Percentiles rank a stretch among this genome's conserved stretches.
Conservation (phyloP, 1,140 invertebrate genomes). For the Drosophila paulistorum region DNA sequence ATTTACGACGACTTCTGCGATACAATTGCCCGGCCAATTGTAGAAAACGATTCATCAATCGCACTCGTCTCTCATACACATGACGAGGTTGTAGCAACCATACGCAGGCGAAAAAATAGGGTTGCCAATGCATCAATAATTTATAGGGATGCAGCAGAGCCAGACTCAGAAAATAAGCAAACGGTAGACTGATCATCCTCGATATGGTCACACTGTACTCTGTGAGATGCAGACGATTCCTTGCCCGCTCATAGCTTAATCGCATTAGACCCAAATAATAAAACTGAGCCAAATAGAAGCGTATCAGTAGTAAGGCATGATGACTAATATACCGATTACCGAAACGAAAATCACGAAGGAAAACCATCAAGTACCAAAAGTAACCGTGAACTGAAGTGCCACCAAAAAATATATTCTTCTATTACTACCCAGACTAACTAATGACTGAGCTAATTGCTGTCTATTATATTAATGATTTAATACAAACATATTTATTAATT, state of each 20-base stretch:
- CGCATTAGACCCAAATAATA: conserved; percentile 48
- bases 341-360: conserved; percentile 37
- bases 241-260: conserved; percentile 29
- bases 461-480: no score
- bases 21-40: conserved; percentile 35
- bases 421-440: no score
- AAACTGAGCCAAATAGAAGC: conserved; percentile 53
- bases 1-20: conserved; percentile 25
- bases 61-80: conserved; percentile 16
- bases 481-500: no score
- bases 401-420: no score
- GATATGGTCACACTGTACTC: conserved; percentile 45
- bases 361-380: conserved; percentile 27
- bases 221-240: conserved; percentile 42
- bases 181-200: conserved; percentile 39
- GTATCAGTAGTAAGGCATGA: conserved; percentile 50
- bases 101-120: conserved; percentile 44
- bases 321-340: conserved; percentile 49
- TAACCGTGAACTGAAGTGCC: neutral
- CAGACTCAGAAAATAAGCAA: conserved; percentile 38
- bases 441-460: no score
- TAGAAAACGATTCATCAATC: conserved; percentile 43
- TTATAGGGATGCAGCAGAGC: conserved; percentile 32
- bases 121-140: conserved; percentile 45
- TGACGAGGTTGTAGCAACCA: conserved; percentile 42